Evolutionary conservation across 2,888 invertebrate species (phyloP).

Genomic region (Endomychus coccineus): DNA sequence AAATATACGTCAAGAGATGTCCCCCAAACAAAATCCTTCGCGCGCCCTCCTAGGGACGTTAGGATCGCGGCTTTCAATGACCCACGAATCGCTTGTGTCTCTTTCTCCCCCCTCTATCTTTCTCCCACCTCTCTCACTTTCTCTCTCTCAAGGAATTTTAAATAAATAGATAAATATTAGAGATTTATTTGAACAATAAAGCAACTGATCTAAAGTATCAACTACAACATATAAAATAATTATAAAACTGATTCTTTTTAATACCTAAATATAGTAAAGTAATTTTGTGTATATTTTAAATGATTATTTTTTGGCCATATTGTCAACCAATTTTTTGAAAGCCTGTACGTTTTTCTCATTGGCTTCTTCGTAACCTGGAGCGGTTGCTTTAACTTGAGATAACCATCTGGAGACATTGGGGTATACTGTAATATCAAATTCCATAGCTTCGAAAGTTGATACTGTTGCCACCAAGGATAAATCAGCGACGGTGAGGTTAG

Average conservation of each 20-base stretch:
- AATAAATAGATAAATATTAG: too few relatives aligned
- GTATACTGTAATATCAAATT: constrained; percentile 60
- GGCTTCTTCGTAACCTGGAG: constrained; percentile 50
- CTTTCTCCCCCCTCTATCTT: too few relatives aligned
- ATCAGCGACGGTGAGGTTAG: constrained; percentile 70
- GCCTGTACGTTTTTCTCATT: constrained; percentile 34
- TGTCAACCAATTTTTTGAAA: constrained; percentile 35
- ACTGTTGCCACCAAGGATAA: constrained; percentile 60
- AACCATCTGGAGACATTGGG: constrained; percentile 61
- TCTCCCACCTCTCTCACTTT: too few relatives aligned
- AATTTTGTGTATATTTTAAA: not conserved
- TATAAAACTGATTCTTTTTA: not conserved
- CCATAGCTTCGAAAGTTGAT: constrained; percentile 58
- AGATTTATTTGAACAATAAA: too few relatives aligned
- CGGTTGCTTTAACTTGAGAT: constrained; percentile 49
- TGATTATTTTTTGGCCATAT: constrained; percentile 28
- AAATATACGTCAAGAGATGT: too few relatives aligned
- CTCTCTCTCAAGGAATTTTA: too few relatives aligned
- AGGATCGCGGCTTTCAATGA: too few relatives aligned
- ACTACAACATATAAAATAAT: too few relatives aligned
- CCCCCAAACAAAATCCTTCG: too few relatives aligned
- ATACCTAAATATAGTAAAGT: not conserved
- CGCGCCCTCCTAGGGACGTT: too few relatives aligned
- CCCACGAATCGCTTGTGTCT: too few relatives aligned
- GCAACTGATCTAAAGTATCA: too few relatives aligned